phyloP scores from a whole-genome alignment of 2,797 vertebrate species.

The Anableps anableps region DNA sequence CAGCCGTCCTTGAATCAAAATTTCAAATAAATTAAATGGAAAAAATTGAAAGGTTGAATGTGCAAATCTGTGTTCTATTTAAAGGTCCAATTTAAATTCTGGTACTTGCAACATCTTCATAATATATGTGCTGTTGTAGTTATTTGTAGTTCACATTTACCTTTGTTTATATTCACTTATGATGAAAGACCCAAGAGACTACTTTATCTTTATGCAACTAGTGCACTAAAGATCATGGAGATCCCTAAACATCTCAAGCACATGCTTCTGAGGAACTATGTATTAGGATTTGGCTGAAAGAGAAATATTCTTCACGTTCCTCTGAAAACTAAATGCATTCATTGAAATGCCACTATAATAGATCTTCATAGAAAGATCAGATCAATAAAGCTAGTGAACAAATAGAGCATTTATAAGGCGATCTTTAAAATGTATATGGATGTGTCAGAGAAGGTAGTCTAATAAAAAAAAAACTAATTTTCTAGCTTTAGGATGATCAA shows the following conservation, averaged over 20 bases:
- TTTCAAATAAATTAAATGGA: no score
- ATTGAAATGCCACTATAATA: neutral
- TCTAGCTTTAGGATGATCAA: neutral
- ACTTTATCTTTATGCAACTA: neutral
- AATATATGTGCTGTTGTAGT: neutral
- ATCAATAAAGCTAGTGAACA: neutral
- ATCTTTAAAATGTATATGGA: neutral
- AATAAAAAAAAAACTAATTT: no score
- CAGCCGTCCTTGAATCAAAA: no score
- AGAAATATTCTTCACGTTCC: neutral
- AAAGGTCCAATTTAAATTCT: no score
- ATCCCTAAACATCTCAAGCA: neutral
- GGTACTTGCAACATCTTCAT: no score
- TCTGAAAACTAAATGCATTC: neutral
- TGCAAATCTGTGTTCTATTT: no score
- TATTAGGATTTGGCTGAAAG: neutral
- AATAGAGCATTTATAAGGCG: neutral
- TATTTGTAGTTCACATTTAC: neutral
- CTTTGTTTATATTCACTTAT: neutral
- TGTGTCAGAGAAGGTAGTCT: neutral
- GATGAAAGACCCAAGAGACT: neutral
- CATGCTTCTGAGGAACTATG: neutral
- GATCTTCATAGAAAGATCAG: neutral
- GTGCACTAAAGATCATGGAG: neutral
- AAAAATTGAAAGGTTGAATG: no score